Evolutionary conservation across 1,140 invertebrate genomes (phyloP), one percentile per base, ranked within the genome.

Genomic region (Drosophila teissieri): DNA sequence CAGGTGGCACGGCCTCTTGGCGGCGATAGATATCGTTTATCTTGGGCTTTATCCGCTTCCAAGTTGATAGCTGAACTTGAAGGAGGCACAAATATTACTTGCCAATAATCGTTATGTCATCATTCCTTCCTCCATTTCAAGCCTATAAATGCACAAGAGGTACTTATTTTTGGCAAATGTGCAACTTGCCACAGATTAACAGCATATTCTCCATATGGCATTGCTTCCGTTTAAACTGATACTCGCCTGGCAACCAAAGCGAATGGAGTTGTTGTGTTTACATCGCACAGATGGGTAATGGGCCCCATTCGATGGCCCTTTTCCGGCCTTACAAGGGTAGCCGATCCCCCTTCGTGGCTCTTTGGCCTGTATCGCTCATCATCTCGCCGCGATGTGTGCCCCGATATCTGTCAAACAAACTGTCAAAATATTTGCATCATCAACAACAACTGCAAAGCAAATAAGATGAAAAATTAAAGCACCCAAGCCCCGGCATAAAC

Each of bases 391-490:
- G 22, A 24, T 60, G 10, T 37, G 22, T 19, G 2, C 53, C 31
- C 31, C 40, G 40, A 17, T 70, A 57, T 34, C 78, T 76, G 74
- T 74, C 80, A 64, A 70, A 70, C 67, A 57, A 74, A 64, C 81
- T 77, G 81, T 84, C 81, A 85, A 82, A 85, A 85, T 85, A 88
- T 85, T 88, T 85, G 82, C 83, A 83, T 84, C 70, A 67, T 79
- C 80, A 70, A 82, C 80, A 75, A 17, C 51, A 69, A 68, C 42
- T 55, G 64, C 64, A 56, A 49, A 60, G 24, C 65, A 58, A 72
- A 72, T 63, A 67, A 56, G 39, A 45, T 31, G 55, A 39, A 55
- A 74, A 54, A 75, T 65, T 63, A 75, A 57, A 57, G 34, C 58
- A 75, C 12, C 61, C 46, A 46, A 55, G 6, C 2, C n/a, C 19